phyloP scores from a whole-genome alignment of 2,113 vertebrate genomes.

The Eolophus roseicapilla region DNA sequence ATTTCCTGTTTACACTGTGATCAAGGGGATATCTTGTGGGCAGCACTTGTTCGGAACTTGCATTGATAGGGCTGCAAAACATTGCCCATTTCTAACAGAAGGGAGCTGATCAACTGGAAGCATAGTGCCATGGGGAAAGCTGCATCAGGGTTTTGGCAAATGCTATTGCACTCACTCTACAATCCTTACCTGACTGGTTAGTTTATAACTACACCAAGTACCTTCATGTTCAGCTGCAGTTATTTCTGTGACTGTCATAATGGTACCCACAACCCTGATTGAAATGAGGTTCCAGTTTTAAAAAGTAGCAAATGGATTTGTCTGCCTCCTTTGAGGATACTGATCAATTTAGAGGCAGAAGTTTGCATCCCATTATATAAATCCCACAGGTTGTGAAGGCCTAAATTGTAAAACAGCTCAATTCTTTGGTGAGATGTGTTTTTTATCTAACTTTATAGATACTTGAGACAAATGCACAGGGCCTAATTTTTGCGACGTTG shows the following conservation, averaged over 20 bases:
- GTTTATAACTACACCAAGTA: neutral
- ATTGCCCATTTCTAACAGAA: neutral
- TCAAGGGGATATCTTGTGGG: neutral
- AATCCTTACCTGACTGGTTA: neutral
- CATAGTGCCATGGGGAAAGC: neutral
- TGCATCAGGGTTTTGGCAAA: neutral
- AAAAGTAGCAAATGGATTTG: neutral
- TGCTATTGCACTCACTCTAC: fast-evolving
- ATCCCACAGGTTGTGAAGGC: neutral
- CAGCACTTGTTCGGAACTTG: neutral
- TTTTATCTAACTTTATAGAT: neutral
- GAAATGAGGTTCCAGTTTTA: neutral
- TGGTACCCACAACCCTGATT: neutral
- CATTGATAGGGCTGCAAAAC: neutral
- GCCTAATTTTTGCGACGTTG: neutral
- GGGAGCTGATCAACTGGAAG: neutral
- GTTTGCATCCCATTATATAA: neutral
- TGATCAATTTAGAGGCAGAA: neutral
- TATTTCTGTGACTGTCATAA: neutral
- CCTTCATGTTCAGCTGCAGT: neutral
- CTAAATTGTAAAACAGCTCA: neutral
- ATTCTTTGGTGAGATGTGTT: neutral
- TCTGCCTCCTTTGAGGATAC: neutral
- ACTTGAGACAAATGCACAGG: neutral
- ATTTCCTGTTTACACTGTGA: neutral